These are phyloP conservation scores for Neogobius melanostomus DNA, from an alignment of 2,113 vertebrate species.

Conservation along the genomic window DNA sequence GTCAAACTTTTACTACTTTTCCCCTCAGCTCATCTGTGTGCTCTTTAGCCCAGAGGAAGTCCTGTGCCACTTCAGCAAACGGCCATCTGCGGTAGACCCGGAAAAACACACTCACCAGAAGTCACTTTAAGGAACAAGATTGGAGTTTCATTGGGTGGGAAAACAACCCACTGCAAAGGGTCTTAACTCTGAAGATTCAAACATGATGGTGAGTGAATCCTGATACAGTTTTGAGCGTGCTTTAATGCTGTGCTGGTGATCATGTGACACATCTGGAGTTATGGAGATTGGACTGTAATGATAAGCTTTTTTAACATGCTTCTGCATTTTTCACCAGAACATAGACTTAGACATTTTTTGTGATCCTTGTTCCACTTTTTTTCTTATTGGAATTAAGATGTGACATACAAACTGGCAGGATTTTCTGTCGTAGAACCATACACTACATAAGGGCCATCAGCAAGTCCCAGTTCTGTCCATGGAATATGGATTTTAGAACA, in stretches of 20 bases:
- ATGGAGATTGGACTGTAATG: too few relatives aligned
- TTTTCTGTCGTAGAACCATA: too few relatives aligned
- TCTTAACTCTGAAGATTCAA: conserved; percentile 10
- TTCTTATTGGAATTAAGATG: too few relatives aligned
- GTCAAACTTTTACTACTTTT: conserved; percentile 41
- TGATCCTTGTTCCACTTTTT: too few relatives aligned
- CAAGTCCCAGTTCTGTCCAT: too few relatives aligned
- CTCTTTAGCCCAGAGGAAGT: conserved; percentile 75
- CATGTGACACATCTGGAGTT: conserved; percentile 52
- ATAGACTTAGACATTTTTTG: too few relatives aligned
- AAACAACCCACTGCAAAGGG: conserved; percentile 5
- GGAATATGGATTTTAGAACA: too few relatives aligned
- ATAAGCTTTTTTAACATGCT: too few relatives aligned
- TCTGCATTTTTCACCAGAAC: too few relatives aligned
- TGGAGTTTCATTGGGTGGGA: conserved; percentile 7
- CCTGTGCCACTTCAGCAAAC: conserved; percentile 65
- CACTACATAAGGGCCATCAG: too few relatives aligned
- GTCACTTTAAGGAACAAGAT: conserved; percentile 18
- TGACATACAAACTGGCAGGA: too few relatives aligned
- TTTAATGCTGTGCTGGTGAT: conserved; percentile 15
- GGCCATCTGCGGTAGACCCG: conserved; percentile 1
- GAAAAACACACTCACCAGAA: neutral
- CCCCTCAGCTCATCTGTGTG: conserved; percentile 43
- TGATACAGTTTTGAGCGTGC: conserved; percentile 12
- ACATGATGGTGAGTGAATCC: conserved; percentile 72